These are phyloP conservation scores for Achroia grisella DNA, from an alignment of 1,140 invertebrate species.

Conservation along the genomic window DNA sequence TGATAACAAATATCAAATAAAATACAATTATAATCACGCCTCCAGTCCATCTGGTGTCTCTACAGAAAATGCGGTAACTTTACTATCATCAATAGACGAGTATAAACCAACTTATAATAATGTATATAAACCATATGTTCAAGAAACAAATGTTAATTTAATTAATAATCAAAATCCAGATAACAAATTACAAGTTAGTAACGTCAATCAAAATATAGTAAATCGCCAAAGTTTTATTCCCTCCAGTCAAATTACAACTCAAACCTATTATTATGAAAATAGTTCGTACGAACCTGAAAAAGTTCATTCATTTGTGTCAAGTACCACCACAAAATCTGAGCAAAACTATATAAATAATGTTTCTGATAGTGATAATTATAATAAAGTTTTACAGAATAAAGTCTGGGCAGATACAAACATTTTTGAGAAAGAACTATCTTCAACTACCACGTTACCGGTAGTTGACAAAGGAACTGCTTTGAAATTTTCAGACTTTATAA, in stretches of 20 bases:
- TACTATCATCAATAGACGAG: too few species aligned
- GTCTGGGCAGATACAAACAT: background rate
- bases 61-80: too few species aligned
- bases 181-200: too few species aligned
- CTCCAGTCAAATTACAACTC: conserved; percentile 32
- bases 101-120: background rate
- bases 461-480: too few species aligned
- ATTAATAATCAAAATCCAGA: too few species aligned
- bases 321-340: conserved; percentile 9
- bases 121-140: background rate
- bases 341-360: conserved; percentile 2
- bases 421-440: background rate
- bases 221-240: conserved; percentile 29
- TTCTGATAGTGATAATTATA: background rate
- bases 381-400: background rate
- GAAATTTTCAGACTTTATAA: too few species aligned
- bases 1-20: too few species aligned
- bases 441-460: too few species aligned
- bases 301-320: conserved; percentile 12
- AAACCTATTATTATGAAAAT: conserved; percentile 40
- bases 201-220: conserved; percentile 7
- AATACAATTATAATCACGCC: too few species aligned
- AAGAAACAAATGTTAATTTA: conserved; percentile 9
- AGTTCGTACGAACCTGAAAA: conserved; percentile 34
- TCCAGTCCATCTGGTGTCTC: too few species aligned